phyloP scores from a whole-genome alignment of 2,888 invertebrate species.

The Carterocephalus palaemon region DNA sequence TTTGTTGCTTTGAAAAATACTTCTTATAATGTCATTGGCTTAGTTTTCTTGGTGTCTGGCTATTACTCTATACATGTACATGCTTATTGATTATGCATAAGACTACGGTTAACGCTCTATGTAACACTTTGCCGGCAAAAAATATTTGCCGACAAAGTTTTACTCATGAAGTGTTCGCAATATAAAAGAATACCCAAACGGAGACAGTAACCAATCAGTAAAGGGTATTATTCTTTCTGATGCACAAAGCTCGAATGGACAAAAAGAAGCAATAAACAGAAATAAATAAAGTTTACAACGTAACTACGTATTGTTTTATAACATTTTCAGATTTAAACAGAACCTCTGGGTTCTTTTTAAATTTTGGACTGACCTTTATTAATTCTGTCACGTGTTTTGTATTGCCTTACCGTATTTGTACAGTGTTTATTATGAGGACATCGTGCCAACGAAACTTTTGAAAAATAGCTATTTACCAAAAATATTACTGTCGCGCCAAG shows the following conservation, averaged over 20 bases:
- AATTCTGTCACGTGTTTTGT: not conserved
- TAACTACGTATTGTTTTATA: slow-evolving; percentile 42
- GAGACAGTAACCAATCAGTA: slow-evolving; percentile 44
- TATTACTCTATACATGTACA: too few species aligned
- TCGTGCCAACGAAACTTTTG: too few species aligned
- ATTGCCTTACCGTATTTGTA: not conserved
- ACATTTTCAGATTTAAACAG: slow-evolving; percentile 37
- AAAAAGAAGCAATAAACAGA: slow-evolving; percentile 47
- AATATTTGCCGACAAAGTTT: slow-evolving; percentile 46
- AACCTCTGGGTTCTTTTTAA: not conserved
- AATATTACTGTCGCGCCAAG: too few species aligned
- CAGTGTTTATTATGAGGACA: too few species aligned
- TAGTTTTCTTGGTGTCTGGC: too few species aligned
- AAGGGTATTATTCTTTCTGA: slow-evolving; percentile 32
- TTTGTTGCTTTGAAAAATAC: too few species aligned
- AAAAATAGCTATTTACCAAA: too few species aligned
- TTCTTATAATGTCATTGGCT: too few species aligned
- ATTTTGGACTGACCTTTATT: slow-evolving; percentile 1
- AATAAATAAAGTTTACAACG: slow-evolving; percentile 59
- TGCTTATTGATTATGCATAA: too few species aligned
- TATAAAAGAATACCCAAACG: slow-evolving; percentile 43
- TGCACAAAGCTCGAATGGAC: slow-evolving; percentile 39
- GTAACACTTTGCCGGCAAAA: not conserved
- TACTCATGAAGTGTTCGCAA: slow-evolving; percentile 45
- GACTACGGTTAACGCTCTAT: too few species aligned